Evolutionary conservation across 1,140 invertebrate species (phyloP).

Genomic region (Cyclargus thomasi): DNA sequence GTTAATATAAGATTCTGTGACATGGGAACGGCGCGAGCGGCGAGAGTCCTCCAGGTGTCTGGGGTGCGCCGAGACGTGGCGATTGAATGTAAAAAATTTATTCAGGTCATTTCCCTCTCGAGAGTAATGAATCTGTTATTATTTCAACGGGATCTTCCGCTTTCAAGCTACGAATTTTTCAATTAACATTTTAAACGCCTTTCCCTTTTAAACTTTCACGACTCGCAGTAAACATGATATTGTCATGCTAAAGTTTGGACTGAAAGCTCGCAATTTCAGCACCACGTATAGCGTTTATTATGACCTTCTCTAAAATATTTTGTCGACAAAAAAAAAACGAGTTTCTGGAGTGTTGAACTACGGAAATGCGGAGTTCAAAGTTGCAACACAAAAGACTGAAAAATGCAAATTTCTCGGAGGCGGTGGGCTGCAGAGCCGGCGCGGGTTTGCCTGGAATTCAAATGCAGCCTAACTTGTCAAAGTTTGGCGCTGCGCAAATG

Average conservation of each 20-base stretch:
- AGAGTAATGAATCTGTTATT: conserved; percentile 54
- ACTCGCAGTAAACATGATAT: neutral
- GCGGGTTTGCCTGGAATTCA: conserved; percentile 41
- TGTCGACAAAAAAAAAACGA: conserved; percentile 3
- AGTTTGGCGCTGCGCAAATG: conserved; percentile 52
- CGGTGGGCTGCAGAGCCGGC: conserved; percentile 20
- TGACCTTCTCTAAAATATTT: neutral
- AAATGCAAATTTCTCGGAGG: conserved; percentile 47
- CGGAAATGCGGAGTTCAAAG: conserved; percentile 32
- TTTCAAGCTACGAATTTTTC: neutral
- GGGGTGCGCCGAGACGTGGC: conserved; percentile 45
- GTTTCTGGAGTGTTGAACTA: conserved; percentile 19
- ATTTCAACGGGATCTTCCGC: conserved; percentile 18
- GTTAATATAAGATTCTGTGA: conserved; percentile 15
- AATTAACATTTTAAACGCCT: neutral
- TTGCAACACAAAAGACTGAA: conserved; percentile 41
- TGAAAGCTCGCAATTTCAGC: neutral
- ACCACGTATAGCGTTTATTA: conserved; percentile 3
- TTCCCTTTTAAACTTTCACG: neutral
- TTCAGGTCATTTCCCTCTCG: conserved; percentile 53
- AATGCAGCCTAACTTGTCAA: conserved; percentile 61
- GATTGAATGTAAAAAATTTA: conserved; percentile 71
- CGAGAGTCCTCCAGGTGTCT: conserved; percentile 41
- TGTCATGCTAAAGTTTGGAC: neutral
- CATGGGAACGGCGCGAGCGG: conserved; percentile 22